Evolutionary conservation across 92 coral and sea anemone genomes (phyloP).

Genomic region (Metridium senile): DNA sequence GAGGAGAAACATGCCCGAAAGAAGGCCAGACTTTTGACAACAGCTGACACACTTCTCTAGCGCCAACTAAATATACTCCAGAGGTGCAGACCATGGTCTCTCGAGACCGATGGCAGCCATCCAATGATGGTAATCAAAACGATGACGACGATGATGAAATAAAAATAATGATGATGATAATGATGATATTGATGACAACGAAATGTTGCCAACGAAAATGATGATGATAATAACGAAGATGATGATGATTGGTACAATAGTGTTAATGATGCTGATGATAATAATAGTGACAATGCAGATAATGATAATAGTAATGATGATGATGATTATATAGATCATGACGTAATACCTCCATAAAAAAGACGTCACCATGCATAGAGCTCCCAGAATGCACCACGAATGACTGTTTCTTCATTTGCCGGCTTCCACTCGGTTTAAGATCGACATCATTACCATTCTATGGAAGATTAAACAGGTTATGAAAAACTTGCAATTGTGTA

Average conservation of each 20-base stretch:
- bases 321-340: background rate
- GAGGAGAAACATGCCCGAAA: no score
- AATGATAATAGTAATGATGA: background rate
- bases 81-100: no score
- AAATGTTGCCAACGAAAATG: background rate
- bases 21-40: no score
- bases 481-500: background rate
- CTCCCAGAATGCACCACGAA: conserved; percentile 99
- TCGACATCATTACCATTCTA: conserved; percentile 96
- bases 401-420: conserved; percentile 91
- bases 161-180: background rate
- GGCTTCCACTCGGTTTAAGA: conserved; percentile 90
- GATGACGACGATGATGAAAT: background rate
- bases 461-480: background rate
- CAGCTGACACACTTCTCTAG: no score
- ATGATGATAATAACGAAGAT: background rate
- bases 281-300: background rate
- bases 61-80: no score
- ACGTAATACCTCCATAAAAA: conserved; percentile 90
- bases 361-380: conserved; percentile 92
- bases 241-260: no score
- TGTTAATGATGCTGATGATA: no score
- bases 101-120: no score
- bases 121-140: no score
- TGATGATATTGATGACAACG: background rate